A percentile compares a stretch with the other conserved stretches of the same genome.
Evolutionary conservation across 2,113 vertebrate genomes (phyloP).

Genomic region (Otocyon megalotis): DNA sequence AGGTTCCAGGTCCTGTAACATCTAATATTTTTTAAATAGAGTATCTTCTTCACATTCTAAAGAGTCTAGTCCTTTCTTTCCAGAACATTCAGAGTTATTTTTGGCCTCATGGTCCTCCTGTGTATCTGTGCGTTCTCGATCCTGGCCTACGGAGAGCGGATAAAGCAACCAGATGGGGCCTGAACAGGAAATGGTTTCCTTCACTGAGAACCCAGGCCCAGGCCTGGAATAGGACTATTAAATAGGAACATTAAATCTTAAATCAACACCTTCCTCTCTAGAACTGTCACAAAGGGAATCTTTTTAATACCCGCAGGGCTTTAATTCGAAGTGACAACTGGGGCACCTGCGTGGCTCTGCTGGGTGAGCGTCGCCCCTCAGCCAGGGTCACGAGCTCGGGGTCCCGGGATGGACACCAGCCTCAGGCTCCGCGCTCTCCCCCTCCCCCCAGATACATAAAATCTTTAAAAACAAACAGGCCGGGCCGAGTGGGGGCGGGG

Average conservation of each 20-base stretch:
- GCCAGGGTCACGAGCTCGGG: not conserved
- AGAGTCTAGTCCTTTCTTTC: not conserved
- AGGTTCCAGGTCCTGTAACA: not conserved
- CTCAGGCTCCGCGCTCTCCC: not conserved
- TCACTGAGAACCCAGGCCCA: not conserved
- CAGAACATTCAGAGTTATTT: not conserved
- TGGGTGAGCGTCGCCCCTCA: no score
- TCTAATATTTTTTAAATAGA: not conserved
- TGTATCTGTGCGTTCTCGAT: not conserved
- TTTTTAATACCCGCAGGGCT: not conserved
- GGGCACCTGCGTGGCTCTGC: not conserved
- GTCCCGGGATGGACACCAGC: not conserved
- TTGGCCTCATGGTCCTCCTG: not conserved
- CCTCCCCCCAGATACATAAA: no score
- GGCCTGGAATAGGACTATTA: not conserved
- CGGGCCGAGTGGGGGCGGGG: not conserved
- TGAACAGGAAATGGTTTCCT: not conserved
- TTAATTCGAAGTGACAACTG: not conserved
- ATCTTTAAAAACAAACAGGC: not conserved
- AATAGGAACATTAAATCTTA: no score
- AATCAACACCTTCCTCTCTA: not conserved
- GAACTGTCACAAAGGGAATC: not conserved
- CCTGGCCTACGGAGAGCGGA: not conserved
- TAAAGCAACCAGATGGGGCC: not conserved
- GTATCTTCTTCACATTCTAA: not conserved